Base-by-base conservation (phyloP, 2,113 vertebrate species). In the Cariama cristata region DNA sequence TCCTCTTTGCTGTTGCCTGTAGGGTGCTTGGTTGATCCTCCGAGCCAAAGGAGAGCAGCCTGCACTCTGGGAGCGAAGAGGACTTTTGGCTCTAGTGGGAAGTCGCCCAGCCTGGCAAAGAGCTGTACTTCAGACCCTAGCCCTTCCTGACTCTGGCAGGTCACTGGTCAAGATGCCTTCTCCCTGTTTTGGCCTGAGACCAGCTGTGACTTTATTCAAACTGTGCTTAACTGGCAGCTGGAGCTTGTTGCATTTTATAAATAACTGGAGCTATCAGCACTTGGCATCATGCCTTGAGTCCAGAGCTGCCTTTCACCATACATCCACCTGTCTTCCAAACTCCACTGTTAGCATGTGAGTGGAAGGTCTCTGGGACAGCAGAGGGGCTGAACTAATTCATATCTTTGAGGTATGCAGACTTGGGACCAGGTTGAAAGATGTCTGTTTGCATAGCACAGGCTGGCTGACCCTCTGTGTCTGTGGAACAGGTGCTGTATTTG, bases 401-500 rank as follows among this genome's bases (percentile, higher is more conserved):
- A 28, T 6, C 23, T 26, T 16, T 35, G 77, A 83, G 52, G 32
- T 72, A 12, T 21, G 6, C 0, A 3, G 67, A 26, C 22, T 18
- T 76, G 66, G 28, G 42, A 17, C 8, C 15, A 14, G 35, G 53
- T 33, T 72, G 68, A 14, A 68, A 45, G 28, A 56, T 82, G 22
- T 42, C 27, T 33, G 8, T 68, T 26, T 60, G 69, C 24, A 0
- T 40, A 64, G 55, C 27, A 16, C 19, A 53, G 55, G 24, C 47
- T 1, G 1, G 21, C 63, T 88, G 42, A 80, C 30, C 49, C 72
- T 72, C n/a, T 38, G 16, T 91, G 11, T 26, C 4, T 59, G 11
- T 81, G 96, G 56, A 55, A 27, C 97, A 99, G 99, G 99, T 99
- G 55, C 97, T 99, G 95, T 99, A 99, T 81, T 91, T 99, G 96